Evolutionary conservation across 1,140 invertebrate species (phyloP).

Genomic region (Meloidogyne floridensis): DNA sequence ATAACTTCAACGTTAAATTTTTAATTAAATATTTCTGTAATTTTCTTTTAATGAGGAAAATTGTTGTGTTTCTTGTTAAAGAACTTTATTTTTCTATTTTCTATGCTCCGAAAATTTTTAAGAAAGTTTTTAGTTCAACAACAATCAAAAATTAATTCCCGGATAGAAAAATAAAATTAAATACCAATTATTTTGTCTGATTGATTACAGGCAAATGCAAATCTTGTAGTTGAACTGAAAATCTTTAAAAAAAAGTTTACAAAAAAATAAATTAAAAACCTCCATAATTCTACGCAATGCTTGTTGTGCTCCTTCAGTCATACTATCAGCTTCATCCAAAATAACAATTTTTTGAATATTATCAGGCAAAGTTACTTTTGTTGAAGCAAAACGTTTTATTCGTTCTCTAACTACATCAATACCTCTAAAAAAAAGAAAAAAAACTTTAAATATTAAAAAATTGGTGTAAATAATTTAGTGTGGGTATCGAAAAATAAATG

Average conservation of each 20-base stretch:
- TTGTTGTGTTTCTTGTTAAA: too few species aligned
- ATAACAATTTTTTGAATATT: conserved; percentile 97
- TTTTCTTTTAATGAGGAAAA: too few species aligned
- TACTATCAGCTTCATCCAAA: conserved; percentile 95
- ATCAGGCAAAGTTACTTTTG: conserved; percentile 82
- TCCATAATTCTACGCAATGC: conserved; percentile 97
- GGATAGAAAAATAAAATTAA: not conserved
- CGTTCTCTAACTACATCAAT: conserved; percentile 97
- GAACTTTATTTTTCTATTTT: too few species aligned
- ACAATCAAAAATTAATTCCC: too few species aligned
- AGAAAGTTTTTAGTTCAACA: too few species aligned
- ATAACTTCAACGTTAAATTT: too few species aligned
- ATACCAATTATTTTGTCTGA: conserved; percentile 92
- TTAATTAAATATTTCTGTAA: too few species aligned
- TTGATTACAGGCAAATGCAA: conserved; percentile 96
- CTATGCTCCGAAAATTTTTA: too few species aligned
- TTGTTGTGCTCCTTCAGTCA: conserved; percentile 66
- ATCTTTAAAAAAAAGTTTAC: conserved; percentile 67
- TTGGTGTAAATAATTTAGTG: not conserved
- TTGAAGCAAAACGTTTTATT: conserved; percentile 98
- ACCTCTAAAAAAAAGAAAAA: conserved; percentile 71
- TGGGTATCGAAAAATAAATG: not conserved
- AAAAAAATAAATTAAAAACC: conserved; percentile 36
- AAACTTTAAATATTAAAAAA: not conserved
- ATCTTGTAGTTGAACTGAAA: conserved; percentile 93